These are phyloP conservation scores for Aproaerema taeniolella DNA, from an alignment of 2,888 invertebrate species.

Conservation along the genomic window DNA sequence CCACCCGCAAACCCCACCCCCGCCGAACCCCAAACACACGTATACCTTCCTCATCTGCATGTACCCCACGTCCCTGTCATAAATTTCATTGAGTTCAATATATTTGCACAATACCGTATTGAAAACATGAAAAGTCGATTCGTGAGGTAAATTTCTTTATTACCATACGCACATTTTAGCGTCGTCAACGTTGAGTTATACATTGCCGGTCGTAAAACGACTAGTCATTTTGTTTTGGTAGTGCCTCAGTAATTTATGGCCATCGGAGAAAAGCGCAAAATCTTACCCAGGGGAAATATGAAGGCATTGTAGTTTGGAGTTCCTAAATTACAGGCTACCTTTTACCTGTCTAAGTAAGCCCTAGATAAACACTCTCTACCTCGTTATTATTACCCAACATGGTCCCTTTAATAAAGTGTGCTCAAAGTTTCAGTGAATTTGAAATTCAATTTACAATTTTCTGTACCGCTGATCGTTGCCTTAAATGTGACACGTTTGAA, in stretches of 20 bases:
- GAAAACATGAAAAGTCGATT: conserved; percentile 29
- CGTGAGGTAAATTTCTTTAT: conserved; percentile 17
- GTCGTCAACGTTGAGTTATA: too few relatives aligned
- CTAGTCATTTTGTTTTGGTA: conserved; percentile 5
- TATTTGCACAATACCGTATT: conserved; percentile 26
- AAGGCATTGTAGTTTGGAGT: neutral
- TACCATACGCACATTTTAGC: conserved; percentile 1
- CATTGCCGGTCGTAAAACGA: conserved; percentile 2
- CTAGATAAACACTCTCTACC: neutral
- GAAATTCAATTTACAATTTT: too few relatives aligned
- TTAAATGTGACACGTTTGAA: too few relatives aligned
- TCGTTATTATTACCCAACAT: too few relatives aligned
- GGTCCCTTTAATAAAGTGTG: too few relatives aligned
- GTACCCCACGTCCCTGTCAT: conserved; percentile 25
- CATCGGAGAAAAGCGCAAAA: neutral
- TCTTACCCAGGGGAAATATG: conserved; percentile 6
- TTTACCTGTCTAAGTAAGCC: neutral
- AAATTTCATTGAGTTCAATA: conserved; percentile 30
- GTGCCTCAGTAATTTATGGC: conserved; percentile 1
- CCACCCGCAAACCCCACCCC: conserved; percentile 3
- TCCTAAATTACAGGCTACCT: conserved; percentile 1
- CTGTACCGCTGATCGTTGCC: too few relatives aligned
- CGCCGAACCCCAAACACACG: neutral
- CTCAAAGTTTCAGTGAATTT: too few relatives aligned
- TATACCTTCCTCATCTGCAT: conserved; percentile 15